Base-by-base conservation (phyloP, 2,888 invertebrate species). In the Pyrocoelia pectoralis region DNA sequence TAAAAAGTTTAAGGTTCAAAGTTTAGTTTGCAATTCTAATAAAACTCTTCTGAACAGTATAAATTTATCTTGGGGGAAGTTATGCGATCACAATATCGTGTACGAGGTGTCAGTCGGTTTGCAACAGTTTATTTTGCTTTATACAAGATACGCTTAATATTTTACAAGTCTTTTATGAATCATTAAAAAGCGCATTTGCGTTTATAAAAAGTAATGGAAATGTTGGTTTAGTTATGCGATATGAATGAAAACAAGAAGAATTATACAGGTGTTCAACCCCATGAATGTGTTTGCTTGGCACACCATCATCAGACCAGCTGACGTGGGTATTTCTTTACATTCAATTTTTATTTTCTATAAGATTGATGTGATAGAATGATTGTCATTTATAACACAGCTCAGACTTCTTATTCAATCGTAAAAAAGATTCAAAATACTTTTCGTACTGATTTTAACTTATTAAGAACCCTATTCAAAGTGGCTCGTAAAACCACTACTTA, bases 311-410 rank as follows among this genome's bases (percentile, higher is more conserved):
- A 19, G 13, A 19, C 48, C 55, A 54, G 61, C 61, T 61, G 66
- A 64, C 51, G 61, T 53, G 24, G 19, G 24, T 6, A 50, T 50
- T 46, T 46, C 62, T 64, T 68, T 64, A 67, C 60, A 54, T 60
- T 52, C 63, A 54, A 70, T 65, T 68, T 69, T 70, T 70, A 70
- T 67, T 68, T 46, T 10, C 61, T 66, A 56, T 55, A 52, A 46
- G 43, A 58, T 55, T 43, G 66, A 70, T 63, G 68, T 59, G 66
- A 66, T 60, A 62, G 67, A 67, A 68, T 66, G 68, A 68, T 67
- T 66, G 68, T 68, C 67, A 63, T 70, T 70, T 70, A 68, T 67
- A 67, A 67, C 24, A 24, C 61, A 60, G 62, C 61, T 66, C 58
- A 51, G 58, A 60, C 49, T 57, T 60, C 59, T 49, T 59, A 54